These are phyloP conservation scores for Nomada fabriciana DNA, from an alignment of 2,888 invertebrate genomes.

Conservation along the genomic window DNA sequence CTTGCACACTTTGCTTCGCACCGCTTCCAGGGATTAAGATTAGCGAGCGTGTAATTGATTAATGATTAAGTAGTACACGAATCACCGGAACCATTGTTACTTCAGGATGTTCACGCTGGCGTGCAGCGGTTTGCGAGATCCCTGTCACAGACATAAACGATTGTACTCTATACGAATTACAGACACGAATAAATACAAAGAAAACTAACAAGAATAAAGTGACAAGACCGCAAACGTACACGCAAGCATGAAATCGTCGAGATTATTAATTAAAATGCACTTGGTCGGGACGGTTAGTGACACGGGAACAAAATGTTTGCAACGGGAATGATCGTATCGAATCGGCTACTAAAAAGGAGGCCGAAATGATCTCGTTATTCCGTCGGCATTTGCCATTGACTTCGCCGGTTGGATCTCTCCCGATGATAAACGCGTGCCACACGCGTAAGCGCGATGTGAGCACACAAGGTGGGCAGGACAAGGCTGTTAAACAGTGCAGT, in stretches of 20 bases:
- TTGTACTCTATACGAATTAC: too few relatives aligned
- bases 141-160: too few relatives aligned
- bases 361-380: conserved; percentile 36
- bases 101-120: neutral
- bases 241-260: conserved; percentile 8
- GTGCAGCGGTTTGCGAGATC: neutral
- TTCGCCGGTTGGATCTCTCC: neutral
- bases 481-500: conserved; percentile 49
- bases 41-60: conserved; percentile 19
- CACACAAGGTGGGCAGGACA: conserved; percentile 37
- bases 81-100: conserved; percentile 10
- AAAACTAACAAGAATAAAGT: neutral
- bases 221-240: neutral
- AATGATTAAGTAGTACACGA: conserved; percentile 3
- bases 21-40: conserved; percentile 16
- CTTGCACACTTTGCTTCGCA: conserved; percentile 3
- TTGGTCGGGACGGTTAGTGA: conserved; percentile 21
- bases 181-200: neutral
- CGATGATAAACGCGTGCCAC: conserved; percentile 30
- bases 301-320: neutral
- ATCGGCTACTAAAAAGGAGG: conserved; percentile 30
- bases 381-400: conserved; percentile 31
- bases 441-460: conserved; percentile 21
- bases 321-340: neutral
- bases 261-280: conserved; percentile 4